A percentile compares a stretch with the other conserved stretches of the same genome.
Evolutionary conservation across 2,888 invertebrate genomes (phyloP).

Genomic region (Rutpela maculata): DNA sequence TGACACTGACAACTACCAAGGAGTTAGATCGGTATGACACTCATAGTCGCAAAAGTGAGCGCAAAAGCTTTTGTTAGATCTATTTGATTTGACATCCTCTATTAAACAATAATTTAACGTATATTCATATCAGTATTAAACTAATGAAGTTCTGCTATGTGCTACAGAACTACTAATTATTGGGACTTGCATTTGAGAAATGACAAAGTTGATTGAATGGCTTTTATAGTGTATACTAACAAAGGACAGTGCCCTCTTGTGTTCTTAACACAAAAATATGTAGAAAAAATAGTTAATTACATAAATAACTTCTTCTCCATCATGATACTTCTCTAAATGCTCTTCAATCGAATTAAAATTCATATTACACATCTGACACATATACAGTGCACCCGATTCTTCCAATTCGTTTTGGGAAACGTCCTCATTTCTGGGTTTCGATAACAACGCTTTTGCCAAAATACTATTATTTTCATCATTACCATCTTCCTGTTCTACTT

Average conservation of each 20-base stretch:
- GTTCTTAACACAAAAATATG: neutral
- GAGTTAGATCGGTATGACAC: too few relatives aligned
- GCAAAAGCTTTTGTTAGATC: too few relatives aligned
- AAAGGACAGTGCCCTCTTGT: neutral
- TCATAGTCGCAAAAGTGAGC: too few relatives aligned
- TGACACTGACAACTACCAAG: too few relatives aligned
- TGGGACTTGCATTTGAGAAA: neutral
- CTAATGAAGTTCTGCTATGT: too few relatives aligned
- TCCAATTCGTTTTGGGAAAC: slow-evolving; percentile 33
- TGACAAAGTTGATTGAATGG: neutral
- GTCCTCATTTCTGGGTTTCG: slow-evolving; percentile 55
- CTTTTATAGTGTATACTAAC: too few relatives aligned
- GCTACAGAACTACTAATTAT: too few relatives aligned
- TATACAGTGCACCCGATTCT: slow-evolving; percentile 74
- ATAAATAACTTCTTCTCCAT: slow-evolving; percentile 81
- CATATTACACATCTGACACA: slow-evolving; percentile 81
- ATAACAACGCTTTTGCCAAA: slow-evolving; percentile 55
- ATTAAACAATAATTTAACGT: too few relatives aligned
- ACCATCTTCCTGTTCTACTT: slow-evolving; percentile 11
- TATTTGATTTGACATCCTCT: too few relatives aligned
- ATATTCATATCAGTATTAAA: too few relatives aligned
- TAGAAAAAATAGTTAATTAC: slow-evolving; percentile 62
- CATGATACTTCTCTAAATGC: slow-evolving; percentile 81
- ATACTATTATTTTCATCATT: slow-evolving; percentile 49
- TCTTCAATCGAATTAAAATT: slow-evolving; percentile 80